Conservation (phyloP, 2,113 vertebrate species). For the Narcine bancroftii region DNA sequence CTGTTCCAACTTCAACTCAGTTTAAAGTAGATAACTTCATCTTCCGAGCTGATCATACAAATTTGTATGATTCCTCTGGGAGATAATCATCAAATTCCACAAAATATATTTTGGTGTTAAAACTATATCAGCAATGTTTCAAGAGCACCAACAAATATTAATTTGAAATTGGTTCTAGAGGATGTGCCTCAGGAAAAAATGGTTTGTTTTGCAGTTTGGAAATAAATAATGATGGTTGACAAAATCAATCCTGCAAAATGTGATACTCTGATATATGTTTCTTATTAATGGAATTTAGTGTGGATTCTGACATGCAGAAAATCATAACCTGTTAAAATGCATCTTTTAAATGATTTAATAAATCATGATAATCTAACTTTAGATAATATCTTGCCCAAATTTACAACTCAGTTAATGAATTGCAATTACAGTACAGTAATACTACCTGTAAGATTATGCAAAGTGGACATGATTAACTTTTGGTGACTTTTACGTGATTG, state of each 20-base stretch:
- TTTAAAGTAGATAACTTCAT: neutral
- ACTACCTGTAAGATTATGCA: neutral
- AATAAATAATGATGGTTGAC: neutral
- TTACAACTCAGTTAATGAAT: neutral
- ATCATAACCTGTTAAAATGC: neutral
- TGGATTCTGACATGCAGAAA: neutral
- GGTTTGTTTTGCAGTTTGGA: neutral
- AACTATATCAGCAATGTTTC: neutral
- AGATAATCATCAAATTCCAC: neutral
- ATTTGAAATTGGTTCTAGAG: neutral
- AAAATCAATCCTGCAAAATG: neutral
- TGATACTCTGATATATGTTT: too few relatives aligned
- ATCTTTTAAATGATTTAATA: neutral
- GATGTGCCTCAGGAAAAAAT: neutral
- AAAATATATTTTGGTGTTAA: neutral
- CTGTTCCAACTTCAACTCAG: neutral
- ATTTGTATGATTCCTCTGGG: neutral
- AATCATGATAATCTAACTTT: neutral
- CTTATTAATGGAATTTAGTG: constrained; percentile 4
- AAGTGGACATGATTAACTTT: neutral
- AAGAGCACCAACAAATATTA: neutral
- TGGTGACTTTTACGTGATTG: neutral
- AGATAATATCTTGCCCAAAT: neutral
- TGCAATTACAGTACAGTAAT: too few relatives aligned
- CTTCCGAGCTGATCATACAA: neutral